Conservation (phyloP, 2,888 invertebrate species). For the Chelonus formosanus region DNA sequence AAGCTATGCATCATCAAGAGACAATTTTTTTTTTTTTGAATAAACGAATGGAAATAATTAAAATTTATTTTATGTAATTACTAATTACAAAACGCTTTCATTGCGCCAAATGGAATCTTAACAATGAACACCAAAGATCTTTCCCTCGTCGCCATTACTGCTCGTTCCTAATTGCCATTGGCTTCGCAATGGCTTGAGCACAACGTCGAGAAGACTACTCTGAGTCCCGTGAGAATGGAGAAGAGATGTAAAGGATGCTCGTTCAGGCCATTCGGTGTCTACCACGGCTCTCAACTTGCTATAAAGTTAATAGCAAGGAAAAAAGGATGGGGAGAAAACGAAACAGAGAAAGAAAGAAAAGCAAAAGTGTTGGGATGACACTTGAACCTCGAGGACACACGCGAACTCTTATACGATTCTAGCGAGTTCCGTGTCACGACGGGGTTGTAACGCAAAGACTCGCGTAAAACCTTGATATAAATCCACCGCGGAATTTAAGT, state of each 20-base stretch:
- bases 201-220: conserved; percentile 29
- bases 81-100: conserved; percentile 3
- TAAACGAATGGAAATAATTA: too few relatives aligned
- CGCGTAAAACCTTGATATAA: conserved; percentile 46
- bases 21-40: too few relatives aligned
- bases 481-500: conserved; percentile 58
- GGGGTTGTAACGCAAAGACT: conserved; percentile 17
- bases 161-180: conserved; percentile 37
- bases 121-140: conserved; percentile 10
- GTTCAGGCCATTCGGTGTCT: conserved; percentile 8
- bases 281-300: conserved; percentile 6
- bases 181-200: conserved; percentile 28
- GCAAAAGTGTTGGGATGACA: conserved; percentile 32
- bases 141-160: conserved; percentile 21
- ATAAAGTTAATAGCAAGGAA: conserved; percentile 5
- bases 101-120: conserved; percentile 2
- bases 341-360: background rate
- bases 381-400: conserved; percentile 40
- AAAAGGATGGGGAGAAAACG: background rate
- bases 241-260: conserved; percentile 48
- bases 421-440: conserved; percentile 24
- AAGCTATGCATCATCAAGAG: too few relatives aligned
- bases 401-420: conserved; percentile 23
- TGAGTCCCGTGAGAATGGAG: conserved; percentile 50
- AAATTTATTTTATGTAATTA: conserved; percentile 9